Base-by-base conservation (phyloP, 2,888 invertebrate genomes). In the Xestia rhomboidea region DNA sequence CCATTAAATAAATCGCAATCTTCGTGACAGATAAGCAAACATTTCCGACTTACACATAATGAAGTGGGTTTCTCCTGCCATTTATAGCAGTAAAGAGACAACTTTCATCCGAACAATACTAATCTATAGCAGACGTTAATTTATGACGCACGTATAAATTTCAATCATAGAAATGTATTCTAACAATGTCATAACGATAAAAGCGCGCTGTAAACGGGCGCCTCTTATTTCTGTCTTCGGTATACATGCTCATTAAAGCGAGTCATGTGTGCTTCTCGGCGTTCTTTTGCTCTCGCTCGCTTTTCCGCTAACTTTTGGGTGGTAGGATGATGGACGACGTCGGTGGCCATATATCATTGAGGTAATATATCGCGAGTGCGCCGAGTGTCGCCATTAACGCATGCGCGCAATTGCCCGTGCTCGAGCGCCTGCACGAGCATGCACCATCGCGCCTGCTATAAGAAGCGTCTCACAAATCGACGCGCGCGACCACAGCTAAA, bases 351-450 rank as follows among this genome's bases (percentile, higher is more conserved):
- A 96, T 96, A 96, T 96, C 96, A 96, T 95, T 95, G 94, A 91
- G 90, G 95, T 94, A 95, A 95, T 96, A 96, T 96, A 96, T 96
- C 93, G 94, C 93, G 90, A 89, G 94, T 96, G 94, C 95, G 96
- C 88, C 93, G 96, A 96, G 95, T 96, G 96, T 96, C 96, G 95
- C 96, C 96, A 96, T 96, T 96, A 96, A 95, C 96, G 96, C 96
- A 93, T 93, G 94, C 93, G 93, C 90, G 95, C 95, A 95, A 96
- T 95, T 93, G 95, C 93, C 93, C 93, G 93, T 93, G 92, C 92
- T 88, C 90, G 85, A 82, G 81, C 85, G 88, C 90, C 81, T 85
- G 83, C 85, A 77, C 79, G 77, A 73, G 80, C 86, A 82, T 90
- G 91, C 89, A 91, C 93, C 91, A 93, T 90, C 91, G 89, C 82